These are phyloP conservation scores for Nipponia nippon DNA, from an alignment of 2,113 vertebrate genomes.

Conservation along the genomic window DNA sequence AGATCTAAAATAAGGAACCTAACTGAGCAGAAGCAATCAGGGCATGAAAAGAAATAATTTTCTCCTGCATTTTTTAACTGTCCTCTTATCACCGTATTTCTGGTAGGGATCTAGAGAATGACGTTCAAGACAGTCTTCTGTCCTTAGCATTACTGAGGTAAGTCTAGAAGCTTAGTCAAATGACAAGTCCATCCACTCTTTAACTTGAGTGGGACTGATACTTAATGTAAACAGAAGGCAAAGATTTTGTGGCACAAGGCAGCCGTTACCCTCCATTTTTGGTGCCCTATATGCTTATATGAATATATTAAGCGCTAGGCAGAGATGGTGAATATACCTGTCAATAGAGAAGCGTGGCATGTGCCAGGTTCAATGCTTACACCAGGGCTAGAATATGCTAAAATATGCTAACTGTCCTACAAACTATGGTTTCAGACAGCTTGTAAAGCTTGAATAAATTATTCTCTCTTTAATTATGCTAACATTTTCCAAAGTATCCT, in stretches of 20 bases:
- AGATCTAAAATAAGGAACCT: not conserved
- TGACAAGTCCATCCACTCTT: not conserved
- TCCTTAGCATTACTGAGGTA: not conserved
- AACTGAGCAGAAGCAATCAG: not conserved
- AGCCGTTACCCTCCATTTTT: not conserved
- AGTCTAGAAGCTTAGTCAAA: not conserved
- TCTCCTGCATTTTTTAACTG: not conserved
- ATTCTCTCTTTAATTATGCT: not conserved
- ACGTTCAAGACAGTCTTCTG: not conserved
- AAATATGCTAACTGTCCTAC: not conserved
- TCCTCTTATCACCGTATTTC: not conserved
- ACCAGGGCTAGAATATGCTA: not conserved
- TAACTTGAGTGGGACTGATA: not conserved
- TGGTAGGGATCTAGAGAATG: not conserved
- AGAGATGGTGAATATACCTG: not conserved
- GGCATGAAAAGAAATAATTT: not conserved
- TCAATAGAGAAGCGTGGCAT: not conserved
- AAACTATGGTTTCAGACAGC: not conserved
- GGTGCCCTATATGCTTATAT: not conserved
- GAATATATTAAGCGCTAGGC: not conserved
- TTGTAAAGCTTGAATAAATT: not conserved
- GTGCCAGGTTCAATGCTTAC: not conserved
- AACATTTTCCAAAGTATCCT: not conserved
- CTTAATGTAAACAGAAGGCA: not conserved
- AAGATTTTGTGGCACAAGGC: not conserved